Evolutionary conservation across 1,140 invertebrate genomes (phyloP).

Genomic region (Globodera rostochiensis): DNA sequence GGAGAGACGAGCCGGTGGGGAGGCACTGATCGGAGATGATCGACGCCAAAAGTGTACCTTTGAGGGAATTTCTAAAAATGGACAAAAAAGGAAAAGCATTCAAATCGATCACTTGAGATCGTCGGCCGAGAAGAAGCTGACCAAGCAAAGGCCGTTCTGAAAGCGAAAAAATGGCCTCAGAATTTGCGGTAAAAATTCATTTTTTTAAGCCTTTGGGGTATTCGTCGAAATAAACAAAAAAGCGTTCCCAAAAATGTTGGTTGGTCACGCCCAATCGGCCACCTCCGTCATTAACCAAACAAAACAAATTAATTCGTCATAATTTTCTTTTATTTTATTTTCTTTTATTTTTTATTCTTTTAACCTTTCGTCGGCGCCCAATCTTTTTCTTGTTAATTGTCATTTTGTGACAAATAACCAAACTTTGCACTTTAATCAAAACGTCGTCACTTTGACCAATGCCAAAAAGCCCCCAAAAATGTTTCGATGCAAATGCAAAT

Average conservation of each 20-base stretch:
- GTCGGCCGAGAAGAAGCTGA: constrained; percentile 62
- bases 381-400: too few species aligned
- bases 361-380: too few species aligned
- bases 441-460: too few species aligned
- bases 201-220: not conserved
- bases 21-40: constrained; percentile 51
- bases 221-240: not conserved
- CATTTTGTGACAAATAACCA: too few species aligned
- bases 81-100: constrained; percentile 24
- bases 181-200: not conserved
- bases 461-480: too few species aligned
- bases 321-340: too few species aligned
- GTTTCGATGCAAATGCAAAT: not conserved
- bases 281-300: not conserved
- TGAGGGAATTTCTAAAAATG: constrained; percentile 4
- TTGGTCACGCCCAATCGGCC: not conserved
- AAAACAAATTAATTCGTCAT: too few species aligned
- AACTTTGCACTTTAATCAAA: too few species aligned
- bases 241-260: too few species aligned
- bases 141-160: constrained; percentile 5
- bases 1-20: constrained; percentile 55
- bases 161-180: constrained; percentile 32
- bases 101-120: constrained; percentile 55
- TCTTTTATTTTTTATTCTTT: too few species aligned
- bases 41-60: constrained; percentile 26